Percentiles rank a stretch among this genome's conserved stretches.
Conservation (phyloP, 2,113 vertebrate species). For the Coregonus clupeaformis region DNA sequence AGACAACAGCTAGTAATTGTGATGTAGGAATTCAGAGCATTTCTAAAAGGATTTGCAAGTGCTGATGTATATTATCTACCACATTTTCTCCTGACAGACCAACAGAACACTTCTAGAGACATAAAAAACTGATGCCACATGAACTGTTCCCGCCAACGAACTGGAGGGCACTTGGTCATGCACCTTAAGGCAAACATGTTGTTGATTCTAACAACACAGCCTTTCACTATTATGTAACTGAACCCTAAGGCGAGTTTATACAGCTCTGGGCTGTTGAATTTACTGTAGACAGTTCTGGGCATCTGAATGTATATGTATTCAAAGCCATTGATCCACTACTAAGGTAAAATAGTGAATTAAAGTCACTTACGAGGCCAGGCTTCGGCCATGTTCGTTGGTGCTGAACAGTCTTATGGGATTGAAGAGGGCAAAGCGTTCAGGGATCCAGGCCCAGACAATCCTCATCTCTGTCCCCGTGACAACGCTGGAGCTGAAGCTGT, state of each 20-base stretch:
- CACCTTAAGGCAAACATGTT: constrained; percentile 42
- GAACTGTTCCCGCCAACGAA: neutral
- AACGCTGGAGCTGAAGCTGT: constrained; percentile 74
- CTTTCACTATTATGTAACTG: constrained; percentile 23
- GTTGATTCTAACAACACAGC: constrained; percentile 52
- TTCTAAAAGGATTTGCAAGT: neutral
- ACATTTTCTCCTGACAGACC: neutral
- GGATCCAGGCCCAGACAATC: constrained; percentile 88
- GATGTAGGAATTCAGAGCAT: neutral
- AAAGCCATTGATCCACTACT: neutral
- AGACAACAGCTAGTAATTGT: neutral
- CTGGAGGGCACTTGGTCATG: neutral
- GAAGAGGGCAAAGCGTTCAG: constrained; percentile 84
- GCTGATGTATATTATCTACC: neutral
- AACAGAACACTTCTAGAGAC: neutral
- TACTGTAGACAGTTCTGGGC: neutral
- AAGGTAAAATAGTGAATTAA: neutral
- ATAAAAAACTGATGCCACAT: neutral
- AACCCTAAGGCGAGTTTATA: neutral
- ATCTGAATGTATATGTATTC: too few relatives aligned
- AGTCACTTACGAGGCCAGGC: constrained; percentile 75
- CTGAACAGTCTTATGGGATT: constrained; percentile 78
- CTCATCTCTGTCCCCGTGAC: constrained; percentile 83
- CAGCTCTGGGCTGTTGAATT: neutral
- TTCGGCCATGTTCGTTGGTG: constrained; percentile 73